Evolutionary conservation across 2,888 invertebrate genomes (phyloP).

Genomic region (Syrphus vitripennis): DNA sequence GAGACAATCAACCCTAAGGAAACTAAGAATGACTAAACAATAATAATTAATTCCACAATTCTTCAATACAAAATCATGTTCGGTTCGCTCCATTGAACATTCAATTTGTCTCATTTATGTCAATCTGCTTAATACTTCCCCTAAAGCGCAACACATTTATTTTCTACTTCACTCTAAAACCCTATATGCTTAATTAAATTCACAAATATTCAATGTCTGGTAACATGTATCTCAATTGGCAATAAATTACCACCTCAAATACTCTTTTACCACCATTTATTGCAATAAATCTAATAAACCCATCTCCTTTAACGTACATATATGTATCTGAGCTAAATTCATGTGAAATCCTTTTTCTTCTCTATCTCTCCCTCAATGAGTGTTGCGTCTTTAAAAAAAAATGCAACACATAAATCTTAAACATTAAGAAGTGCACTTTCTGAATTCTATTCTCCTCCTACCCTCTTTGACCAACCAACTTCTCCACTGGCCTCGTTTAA

Average conservation of each 20-base stretch:
- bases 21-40: too few relatives aligned
- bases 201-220: slow-evolving; percentile 26
- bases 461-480: background rate
- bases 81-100: background rate
- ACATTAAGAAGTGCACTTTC: slow-evolving; percentile 26
- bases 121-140: background rate
- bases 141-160: background rate
- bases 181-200: slow-evolving; percentile 49
- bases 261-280: slow-evolving; percentile 37
- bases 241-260: slow-evolving; percentile 60
- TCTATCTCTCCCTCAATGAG: background rate
- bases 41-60: background rate
- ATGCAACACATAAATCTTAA: slow-evolving; percentile 58
- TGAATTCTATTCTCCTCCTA: background rate
- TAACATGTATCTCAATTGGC: slow-evolving; percentile 40
- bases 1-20: too few relatives aligned
- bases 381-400: background rate
- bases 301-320: background rate
- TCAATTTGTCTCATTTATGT: background rate
- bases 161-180: background rate
- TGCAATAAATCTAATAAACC: slow-evolving; percentile 37
- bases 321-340: background rate
- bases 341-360: slow-evolving; percentile 5
- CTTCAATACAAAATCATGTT: background rate
- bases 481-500: background rate